Conservation (phyloP, 2,888 invertebrate species). For the Scaptomyza flava region DNA sequence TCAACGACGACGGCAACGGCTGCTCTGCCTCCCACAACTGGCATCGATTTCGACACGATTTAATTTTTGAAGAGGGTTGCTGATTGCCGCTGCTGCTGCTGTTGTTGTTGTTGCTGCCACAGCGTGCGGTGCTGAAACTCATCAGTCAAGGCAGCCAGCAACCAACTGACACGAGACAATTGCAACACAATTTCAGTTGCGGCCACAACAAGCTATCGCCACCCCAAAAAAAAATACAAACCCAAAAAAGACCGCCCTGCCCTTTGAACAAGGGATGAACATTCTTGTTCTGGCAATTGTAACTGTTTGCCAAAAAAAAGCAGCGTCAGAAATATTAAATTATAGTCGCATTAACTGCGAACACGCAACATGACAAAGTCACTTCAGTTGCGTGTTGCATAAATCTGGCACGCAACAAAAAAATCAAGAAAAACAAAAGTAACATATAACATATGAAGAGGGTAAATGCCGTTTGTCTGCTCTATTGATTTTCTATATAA, state of each 20-base stretch:
- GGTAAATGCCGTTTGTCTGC: slow-evolving; percentile 15
- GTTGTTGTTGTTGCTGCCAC: slow-evolving; percentile 1
- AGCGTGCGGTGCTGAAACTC: slow-evolving; percentile 64
- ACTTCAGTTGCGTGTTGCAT: slow-evolving; percentile 60
- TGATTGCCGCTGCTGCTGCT: slow-evolving; percentile 41
- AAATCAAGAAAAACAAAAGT: slow-evolving; percentile 6
- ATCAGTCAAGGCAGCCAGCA: slow-evolving; percentile 70
- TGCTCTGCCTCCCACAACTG: slow-evolving; percentile 55
- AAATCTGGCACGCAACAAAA: slow-evolving; percentile 63
- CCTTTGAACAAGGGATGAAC: slow-evolving; percentile 34
- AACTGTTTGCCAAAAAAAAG: slow-evolving; percentile 54
- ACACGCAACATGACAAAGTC: slow-evolving; percentile 72
- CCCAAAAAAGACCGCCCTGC: slow-evolving; percentile 2
- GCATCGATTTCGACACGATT: slow-evolving; percentile 77
- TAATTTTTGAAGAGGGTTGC: slow-evolving; percentile 77
- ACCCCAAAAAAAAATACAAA: slow-evolving; percentile 4
- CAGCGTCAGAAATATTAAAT: slow-evolving; percentile 66
- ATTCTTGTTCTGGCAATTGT: slow-evolving; percentile 31
- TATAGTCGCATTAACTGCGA: slow-evolving; percentile 74
- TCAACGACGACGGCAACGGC: slow-evolving; percentile 16
- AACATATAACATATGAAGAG: slow-evolving; percentile 11
- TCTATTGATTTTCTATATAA: slow-evolving; percentile 29
- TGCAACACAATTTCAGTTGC: slow-evolving; percentile 61
- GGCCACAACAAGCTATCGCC: slow-evolving; percentile 39
- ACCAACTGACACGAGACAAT: slow-evolving; percentile 56